Evolutionary conservation across 2,113 vertebrate genomes (phyloP).

Genomic region (Mus musculus): DNA sequence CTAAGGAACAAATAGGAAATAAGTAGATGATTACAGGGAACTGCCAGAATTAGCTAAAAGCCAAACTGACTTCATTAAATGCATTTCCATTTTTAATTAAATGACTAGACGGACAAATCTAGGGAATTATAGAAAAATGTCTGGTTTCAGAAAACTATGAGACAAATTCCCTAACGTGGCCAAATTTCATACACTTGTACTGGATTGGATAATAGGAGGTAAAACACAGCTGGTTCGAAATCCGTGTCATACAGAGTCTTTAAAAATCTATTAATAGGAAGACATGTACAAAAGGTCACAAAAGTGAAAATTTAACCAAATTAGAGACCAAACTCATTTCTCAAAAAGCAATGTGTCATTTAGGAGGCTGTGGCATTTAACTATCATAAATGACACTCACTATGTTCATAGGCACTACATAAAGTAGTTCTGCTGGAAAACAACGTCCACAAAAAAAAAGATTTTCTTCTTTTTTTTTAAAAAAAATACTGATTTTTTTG

Average conservation of each 20-base stretch:
- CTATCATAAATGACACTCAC: not conserved
- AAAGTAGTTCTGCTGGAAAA: not conserved
- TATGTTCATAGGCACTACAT: not conserved
- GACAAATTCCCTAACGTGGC: not conserved
- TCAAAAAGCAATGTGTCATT: not conserved
- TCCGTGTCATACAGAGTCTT: not conserved
- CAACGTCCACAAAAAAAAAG: slow-evolving; percentile 11
- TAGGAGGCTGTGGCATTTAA: not conserved
- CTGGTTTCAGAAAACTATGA: slow-evolving; percentile 25
- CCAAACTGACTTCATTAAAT: not conserved
- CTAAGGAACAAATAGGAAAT: slow-evolving; percentile 40
- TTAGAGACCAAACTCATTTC: not conserved
- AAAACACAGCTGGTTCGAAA: not conserved
- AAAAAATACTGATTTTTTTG: too few species aligned
- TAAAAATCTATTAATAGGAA: slow-evolving; percentile 21
- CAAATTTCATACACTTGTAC: slow-evolving; percentile 13
- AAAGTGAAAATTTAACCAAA: not conserved
- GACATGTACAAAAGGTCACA: not conserved
- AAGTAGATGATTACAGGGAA: slow-evolving; percentile 1
- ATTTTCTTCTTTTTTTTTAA: not conserved
- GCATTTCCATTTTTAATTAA: slow-evolving; percentile 44
- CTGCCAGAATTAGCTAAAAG: not conserved
- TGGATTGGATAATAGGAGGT: not conserved
- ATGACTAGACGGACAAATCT: not conserved
- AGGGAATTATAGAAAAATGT: not conserved